Conservation (phyloP, 2,797 vertebrate genomes). For the Poliocrania exsul region DNA sequence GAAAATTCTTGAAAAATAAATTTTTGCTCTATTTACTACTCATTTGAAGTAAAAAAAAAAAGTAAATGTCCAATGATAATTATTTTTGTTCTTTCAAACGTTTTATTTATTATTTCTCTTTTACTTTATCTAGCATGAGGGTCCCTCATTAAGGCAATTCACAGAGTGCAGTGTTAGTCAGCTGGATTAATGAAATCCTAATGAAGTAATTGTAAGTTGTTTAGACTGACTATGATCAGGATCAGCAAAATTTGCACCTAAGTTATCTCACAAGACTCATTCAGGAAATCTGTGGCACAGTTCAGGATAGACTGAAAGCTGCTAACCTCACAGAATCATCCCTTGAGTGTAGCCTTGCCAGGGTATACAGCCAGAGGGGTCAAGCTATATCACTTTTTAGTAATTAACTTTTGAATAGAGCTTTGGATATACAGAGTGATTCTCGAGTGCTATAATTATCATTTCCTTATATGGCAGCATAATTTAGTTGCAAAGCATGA, state of each 20-base stretch:
- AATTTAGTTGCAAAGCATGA: conserved; percentile 6
- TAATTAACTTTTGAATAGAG: conserved; percentile 20
- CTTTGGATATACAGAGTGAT: background rate
- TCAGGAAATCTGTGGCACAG: background rate
- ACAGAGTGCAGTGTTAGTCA: background rate
- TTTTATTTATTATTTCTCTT: background rate
- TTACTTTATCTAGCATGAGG: background rate
- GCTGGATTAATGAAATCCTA: background rate
- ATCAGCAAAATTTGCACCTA: conserved; percentile 17
- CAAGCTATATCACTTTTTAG: conserved; percentile 19
- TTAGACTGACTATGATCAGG: background rate
- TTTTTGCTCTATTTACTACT: background rate
- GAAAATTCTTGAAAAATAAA: background rate
- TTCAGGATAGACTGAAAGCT: background rate
- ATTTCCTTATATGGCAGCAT: background rate
- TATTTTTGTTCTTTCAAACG: background rate
- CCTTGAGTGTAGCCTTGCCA: background rate
- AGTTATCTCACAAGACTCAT: conserved; percentile 28
- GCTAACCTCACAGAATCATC: background rate
- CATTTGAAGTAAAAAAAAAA: background rate
- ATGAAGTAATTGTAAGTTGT: background rate
- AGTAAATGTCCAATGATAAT: background rate
- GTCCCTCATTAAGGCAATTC: background rate
- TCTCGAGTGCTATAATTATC: background rate
- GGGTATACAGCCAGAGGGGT: background rate